Evolutionary conservation across 2,888 invertebrate genomes (phyloP).

Genomic region (Pollenia angustigena): DNA sequence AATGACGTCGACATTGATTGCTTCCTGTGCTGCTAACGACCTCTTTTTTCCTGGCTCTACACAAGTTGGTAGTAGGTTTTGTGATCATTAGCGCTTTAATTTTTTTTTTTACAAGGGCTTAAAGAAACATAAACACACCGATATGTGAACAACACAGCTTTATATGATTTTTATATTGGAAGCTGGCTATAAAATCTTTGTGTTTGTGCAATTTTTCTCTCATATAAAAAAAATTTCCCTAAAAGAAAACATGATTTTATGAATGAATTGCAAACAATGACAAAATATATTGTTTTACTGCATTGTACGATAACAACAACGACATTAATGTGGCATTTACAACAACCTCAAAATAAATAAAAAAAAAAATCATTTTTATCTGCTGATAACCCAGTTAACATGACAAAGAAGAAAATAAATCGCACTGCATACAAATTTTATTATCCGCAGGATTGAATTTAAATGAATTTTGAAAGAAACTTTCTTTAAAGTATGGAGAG

Average conservation of each 20-base stretch:
- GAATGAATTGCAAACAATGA: constrained; percentile 71
- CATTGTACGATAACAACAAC: background rate
- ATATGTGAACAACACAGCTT: constrained; percentile 2
- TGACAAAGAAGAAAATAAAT: no score
- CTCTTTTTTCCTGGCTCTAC: constrained; percentile 35
- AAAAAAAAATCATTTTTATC: no score
- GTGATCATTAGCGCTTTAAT: constrained; percentile 62
- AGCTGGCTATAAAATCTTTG: background rate
- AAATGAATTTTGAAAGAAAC: no score
- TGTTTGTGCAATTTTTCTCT: background rate
- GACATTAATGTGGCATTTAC: no score
- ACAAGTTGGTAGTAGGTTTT: constrained; percentile 26
- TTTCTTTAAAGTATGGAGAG: no score
- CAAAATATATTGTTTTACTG: constrained; percentile 48
- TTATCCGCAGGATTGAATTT: no score
- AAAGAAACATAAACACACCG: constrained; percentile 27
- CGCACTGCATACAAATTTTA: no score
- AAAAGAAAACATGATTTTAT: constrained; percentile 60
- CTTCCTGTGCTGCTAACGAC: constrained; percentile 74
- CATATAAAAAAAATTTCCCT: no score
- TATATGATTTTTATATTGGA: constrained; percentile 9
- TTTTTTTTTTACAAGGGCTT: constrained; percentile 55
- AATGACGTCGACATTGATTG: constrained; percentile 75
- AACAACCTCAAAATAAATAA: no score
- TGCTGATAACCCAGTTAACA: no score